Evolutionary conservation across 2,888 invertebrate species (phyloP).

Genomic region (Drosophila fulvimacula): DNA sequence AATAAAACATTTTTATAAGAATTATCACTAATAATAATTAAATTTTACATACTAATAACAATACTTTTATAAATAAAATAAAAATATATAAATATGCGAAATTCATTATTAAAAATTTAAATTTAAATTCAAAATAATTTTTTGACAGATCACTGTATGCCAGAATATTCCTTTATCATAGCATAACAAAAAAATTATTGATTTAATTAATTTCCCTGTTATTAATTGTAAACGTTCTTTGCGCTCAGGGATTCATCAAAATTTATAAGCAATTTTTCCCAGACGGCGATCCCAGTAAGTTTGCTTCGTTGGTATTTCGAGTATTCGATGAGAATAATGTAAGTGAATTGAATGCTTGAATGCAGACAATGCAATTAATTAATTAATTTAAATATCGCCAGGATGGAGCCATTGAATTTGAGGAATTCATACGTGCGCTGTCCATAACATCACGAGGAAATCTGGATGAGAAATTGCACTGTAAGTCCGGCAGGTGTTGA

Average conservation of each 20-base stretch:
- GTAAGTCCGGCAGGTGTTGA: constrained; percentile 90
- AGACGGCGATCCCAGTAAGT: constrained; percentile 99
- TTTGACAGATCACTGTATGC: too few relatives aligned
- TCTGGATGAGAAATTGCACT: constrained; percentile 98
- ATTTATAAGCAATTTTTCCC: constrained; percentile 99
- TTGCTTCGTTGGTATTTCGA: constrained; percentile 98
- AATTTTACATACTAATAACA: too few relatives aligned
- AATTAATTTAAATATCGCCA: constrained; percentile 81
- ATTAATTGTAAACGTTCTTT: constrained; percentile 4
- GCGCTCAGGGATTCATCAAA: constrained; percentile 97
- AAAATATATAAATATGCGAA: too few relatives aligned
- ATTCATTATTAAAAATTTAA: too few relatives aligned
- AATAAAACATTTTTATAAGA: too few relatives aligned
- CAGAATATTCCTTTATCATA: too few relatives aligned
- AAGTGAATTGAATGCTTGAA: constrained; percentile 89
- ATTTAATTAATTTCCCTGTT: too few relatives aligned
- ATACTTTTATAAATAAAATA: too few relatives aligned
- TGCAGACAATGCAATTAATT: background rate
- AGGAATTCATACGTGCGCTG: constrained; percentile 98
- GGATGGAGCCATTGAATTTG: constrained; percentile 99
- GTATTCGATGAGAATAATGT: constrained; percentile 99
- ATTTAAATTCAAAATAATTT: too few relatives aligned
- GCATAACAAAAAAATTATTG: too few relatives aligned
- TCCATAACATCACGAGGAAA: constrained; percentile 99
- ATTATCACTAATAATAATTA: too few relatives aligned